Base-by-base conservation (phyloP, 2,113 vertebrate species). In the Dolichallabes microphthalmus region DNA sequence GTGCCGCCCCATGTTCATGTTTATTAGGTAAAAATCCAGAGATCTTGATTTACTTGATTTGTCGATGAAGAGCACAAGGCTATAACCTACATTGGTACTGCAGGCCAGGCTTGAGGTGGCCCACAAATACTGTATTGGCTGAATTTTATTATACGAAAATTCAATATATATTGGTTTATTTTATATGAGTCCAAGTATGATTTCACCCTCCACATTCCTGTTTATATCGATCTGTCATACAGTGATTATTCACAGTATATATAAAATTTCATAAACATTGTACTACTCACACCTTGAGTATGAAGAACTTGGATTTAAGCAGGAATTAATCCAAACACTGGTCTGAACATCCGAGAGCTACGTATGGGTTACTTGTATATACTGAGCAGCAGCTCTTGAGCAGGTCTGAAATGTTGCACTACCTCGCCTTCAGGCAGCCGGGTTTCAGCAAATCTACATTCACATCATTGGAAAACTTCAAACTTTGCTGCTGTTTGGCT, bases 11-110 rank as follows among this genome's bases (percentile, higher is more conserved):
- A 66, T 58, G 78, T 82, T 87, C 81, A 84, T 60, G 68, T 81
- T 76, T 87, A 81, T 87, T 83, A 84, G 17, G 55, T 9, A 76
- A 86, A 61, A 88, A 79, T 80, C 82, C 66, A 85, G 86, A 84
- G 84, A 25, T 76, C 58, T 88, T 78, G 39, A 45, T 45, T 80
- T 87, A 39, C 50, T 76, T 89, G 84, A 80, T 71, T 50, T 45
- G 35, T 63, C 86, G 80, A 52, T 57, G 64, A 87, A 75, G 15
- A 20, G 25, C 52, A 30, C 8, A 50, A 84, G 61, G 50, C 83
- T 32, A 52, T 86, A 79, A 19, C 22, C 35, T 80, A 79, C n/a
- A 9, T 45, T 8, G 5, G 45, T 45, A 84, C 60, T 86, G 78
- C 68, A 85, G 27, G 78, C 22, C 71, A 45, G 77, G 57, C 69